These are phyloP conservation scores for Pissodes strobi DNA, from an alignment of 1,140 invertebrate genomes.

Conservation along the genomic window DNA sequence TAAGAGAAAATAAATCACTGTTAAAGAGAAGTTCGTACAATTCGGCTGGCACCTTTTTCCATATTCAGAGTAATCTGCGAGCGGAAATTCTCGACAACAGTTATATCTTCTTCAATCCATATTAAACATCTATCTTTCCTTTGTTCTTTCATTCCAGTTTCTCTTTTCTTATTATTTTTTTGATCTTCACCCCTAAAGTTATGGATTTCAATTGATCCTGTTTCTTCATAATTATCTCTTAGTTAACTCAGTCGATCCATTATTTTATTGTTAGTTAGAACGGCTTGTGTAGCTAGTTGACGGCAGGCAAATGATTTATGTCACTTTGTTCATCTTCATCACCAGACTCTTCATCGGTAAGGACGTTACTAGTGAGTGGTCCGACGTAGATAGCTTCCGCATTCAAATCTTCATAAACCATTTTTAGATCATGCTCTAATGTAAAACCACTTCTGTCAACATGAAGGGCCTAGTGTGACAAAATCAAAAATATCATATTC, in stretches of 20 bases:
- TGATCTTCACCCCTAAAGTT: background rate
- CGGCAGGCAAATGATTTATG: slow-evolving; percentile 7
- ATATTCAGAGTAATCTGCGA: too few relatives aligned
- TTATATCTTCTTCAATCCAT: background rate
- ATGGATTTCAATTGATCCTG: background rate
- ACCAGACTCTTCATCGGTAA: too few relatives aligned
- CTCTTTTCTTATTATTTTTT: background rate
- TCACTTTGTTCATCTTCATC: slow-evolving; percentile 15
- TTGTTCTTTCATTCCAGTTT: too few relatives aligned
- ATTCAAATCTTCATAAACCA: background rate
- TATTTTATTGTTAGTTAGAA: too few relatives aligned
- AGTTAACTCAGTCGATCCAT: background rate
- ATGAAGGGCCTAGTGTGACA: background rate
- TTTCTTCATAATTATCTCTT: too few relatives aligned
- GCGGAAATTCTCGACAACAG: too few relatives aligned
- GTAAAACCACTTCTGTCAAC: slow-evolving; percentile 1
- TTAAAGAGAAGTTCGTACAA: background rate
- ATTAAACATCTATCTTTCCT: too few relatives aligned
- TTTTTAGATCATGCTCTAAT: background rate
- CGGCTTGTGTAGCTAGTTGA: background rate
- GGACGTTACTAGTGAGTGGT: too few relatives aligned
- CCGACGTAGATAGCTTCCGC: slow-evolving; percentile 3
- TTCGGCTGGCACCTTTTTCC: background rate
- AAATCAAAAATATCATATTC: too few relatives aligned
- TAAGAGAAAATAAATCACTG: too few relatives aligned